These are phyloP conservation scores for Paedocypris micromegethes DNA, from an alignment of 2,797 vertebrate genomes.

Conservation along the genomic window DNA sequence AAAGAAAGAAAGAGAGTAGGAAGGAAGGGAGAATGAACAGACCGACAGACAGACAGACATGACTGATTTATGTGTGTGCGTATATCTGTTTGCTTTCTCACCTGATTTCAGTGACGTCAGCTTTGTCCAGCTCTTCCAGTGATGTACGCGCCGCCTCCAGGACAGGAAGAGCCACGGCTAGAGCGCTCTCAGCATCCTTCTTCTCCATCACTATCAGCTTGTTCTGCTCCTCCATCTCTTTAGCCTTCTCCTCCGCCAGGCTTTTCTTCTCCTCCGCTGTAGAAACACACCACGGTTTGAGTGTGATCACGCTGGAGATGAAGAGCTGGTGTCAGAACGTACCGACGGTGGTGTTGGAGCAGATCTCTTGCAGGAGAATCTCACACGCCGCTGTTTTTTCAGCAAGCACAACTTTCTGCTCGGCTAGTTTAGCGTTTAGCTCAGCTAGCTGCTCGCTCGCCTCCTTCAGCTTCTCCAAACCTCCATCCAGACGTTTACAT, in stretches of 20 bases:
- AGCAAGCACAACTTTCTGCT: conserved; percentile 85
- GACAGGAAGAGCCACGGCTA: conserved; percentile 86
- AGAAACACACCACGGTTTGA: neutral
- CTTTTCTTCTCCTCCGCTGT: conserved; percentile 89
- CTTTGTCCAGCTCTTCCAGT: conserved; percentile 89
- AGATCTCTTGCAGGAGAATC: conserved; percentile 78
- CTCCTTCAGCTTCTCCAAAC: conserved; percentile 90
- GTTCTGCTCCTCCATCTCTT: conserved; percentile 91
- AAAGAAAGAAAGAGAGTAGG: too few species aligned
- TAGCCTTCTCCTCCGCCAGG: conserved; percentile 85
- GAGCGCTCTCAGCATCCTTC: conserved; percentile 78
- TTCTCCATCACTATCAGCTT: conserved; percentile 86
- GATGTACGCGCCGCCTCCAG: conserved; percentile 85
- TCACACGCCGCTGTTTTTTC: conserved; percentile 87
- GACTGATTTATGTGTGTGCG: too few species aligned
- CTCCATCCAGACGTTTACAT: conserved; percentile 85
- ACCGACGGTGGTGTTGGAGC: conserved; percentile 79
- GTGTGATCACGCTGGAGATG: too few species aligned
- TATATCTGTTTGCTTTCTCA: conserved; percentile 46
- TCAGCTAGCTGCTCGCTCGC: conserved; percentile 82
- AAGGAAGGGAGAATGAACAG: too few species aligned
- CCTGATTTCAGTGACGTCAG: conserved; percentile 96
- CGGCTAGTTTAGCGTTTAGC: conserved; percentile 85
- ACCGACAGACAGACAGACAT: too few species aligned
- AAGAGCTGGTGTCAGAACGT: conserved; percentile 46